These are phyloP conservation scores for Microctonus hyperodae DNA, from an alignment of 2,888 invertebrate species.

Conservation along the genomic window DNA sequence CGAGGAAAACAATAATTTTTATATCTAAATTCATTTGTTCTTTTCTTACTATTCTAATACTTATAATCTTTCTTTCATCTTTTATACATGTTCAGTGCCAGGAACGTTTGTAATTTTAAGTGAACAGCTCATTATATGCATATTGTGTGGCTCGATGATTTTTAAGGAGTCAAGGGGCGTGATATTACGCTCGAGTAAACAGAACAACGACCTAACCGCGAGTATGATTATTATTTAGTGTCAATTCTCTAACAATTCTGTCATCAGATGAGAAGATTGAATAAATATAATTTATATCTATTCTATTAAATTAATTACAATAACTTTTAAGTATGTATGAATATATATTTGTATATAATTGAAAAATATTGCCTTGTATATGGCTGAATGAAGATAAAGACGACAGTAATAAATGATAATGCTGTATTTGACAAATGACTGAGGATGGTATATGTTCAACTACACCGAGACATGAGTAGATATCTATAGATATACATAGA, in stretches of 20 bases:
- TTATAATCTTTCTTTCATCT: not conserved
- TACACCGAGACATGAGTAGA: not conserved
- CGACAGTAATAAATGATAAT: not conserved
- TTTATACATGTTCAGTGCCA: not conserved
- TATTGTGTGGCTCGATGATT: slow-evolving; percentile 17
- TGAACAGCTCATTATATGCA: not conserved
- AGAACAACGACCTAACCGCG: slow-evolving; percentile 12
- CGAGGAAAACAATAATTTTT: not conserved
- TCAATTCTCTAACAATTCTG: slow-evolving; percentile 6
- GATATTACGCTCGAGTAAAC: slow-evolving; percentile 19
- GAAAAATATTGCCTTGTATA: not conserved
- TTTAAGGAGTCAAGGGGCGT: slow-evolving; percentile 14
- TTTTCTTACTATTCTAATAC: not conserved
- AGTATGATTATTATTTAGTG: not conserved
- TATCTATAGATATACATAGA: not conserved
- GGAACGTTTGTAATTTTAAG: slow-evolving; percentile 16
- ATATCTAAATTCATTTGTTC: not conserved
- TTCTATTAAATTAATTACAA: not conserved
- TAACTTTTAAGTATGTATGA: too few relatives aligned
- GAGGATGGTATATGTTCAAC: not conserved
- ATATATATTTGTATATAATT: not conserved
- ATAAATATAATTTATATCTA: not conserved
- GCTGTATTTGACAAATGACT: not conserved
- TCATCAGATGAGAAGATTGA: not conserved
- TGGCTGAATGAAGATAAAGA: not conserved